Conservation (phyloP, 1,140 invertebrate genomes). For the Brachionus angularis region DNA sequence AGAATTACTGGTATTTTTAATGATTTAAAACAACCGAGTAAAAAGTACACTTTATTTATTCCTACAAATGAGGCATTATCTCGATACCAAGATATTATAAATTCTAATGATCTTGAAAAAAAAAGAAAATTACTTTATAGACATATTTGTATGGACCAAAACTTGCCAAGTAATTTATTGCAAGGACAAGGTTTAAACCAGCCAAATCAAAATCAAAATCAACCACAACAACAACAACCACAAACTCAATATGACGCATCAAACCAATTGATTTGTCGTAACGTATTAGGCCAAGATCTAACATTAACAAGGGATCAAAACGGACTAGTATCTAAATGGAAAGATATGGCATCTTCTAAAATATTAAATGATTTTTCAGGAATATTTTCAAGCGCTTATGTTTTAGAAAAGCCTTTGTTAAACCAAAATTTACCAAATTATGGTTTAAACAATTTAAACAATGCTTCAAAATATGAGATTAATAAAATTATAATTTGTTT, state of each 20-base stretch:
- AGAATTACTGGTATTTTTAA: conserved; percentile 26
- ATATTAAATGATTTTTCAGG: conserved; percentile 40
- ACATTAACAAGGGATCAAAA: conserved; percentile 38
- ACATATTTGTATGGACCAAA: conserved; percentile 42
- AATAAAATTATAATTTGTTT: not conserved
- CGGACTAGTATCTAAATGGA: conserved; percentile 23
- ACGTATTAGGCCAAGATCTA: conserved; percentile 35
- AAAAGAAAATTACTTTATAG: conserved; percentile 29
- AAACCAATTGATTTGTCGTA: conserved; percentile 25
- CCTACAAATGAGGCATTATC: conserved; percentile 21
- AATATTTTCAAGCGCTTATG: conserved; percentile 28
- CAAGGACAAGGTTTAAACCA: not conserved
- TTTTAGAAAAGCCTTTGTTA: conserved; percentile 26
- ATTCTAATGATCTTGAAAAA: conserved; percentile 14
- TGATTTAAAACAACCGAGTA: not conserved
- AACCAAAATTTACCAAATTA: conserved; percentile 21
- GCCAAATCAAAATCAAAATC: not conserved
- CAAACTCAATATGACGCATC: not conserved
- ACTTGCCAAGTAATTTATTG: conserved; percentile 29
- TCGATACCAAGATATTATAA: conserved; percentile 10
- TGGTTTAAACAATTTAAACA: conserved; percentile 39
- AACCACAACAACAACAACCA: not conserved
- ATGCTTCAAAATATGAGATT: not conserved
- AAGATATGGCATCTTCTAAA: conserved; percentile 7
- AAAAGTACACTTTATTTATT: conserved; percentile 34